Conservation (phyloP, 2,797 vertebrate species). For the Melanotaenia parkinsoni region DNA sequence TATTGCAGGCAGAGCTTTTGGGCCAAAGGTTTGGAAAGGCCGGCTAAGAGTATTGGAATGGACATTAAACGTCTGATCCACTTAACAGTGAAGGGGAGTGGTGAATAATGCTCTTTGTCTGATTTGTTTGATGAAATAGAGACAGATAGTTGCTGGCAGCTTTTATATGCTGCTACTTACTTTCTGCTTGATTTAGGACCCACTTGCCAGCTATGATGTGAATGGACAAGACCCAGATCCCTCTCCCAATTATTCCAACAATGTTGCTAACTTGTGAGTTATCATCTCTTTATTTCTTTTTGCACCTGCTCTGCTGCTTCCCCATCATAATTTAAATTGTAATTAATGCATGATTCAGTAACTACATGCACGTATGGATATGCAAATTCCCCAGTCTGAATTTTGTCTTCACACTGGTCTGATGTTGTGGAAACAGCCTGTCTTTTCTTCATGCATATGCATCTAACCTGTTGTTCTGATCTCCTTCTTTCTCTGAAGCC, state of each 20-base stretch:
- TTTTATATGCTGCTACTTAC: conserved; percentile 54
- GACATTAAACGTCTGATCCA: conserved; percentile 73
- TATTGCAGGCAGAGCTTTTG: conserved; percentile 64
- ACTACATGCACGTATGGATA: conserved; percentile 73
- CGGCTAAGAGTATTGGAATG: conserved; percentile 64
- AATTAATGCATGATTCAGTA: conserved; percentile 59
- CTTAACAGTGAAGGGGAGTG: conserved; percentile 61
- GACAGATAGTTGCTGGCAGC: conserved; percentile 63
- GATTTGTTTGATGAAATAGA: conserved; percentile 66
- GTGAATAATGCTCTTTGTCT: conserved; percentile 73
- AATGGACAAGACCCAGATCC: conserved; percentile 91
- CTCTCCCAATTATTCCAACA: conserved; percentile 88
- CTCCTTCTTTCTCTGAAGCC: conserved; percentile 82
- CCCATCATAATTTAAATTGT: conserved; percentile 16
- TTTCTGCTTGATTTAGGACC: conserved; percentile 85
- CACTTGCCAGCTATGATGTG: conserved; percentile 92
- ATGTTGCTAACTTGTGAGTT: conserved; percentile 92
- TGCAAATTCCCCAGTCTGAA: conserved; percentile 63
- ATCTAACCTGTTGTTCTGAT: conserved; percentile 66
- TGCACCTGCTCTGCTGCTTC: conserved; percentile 34
- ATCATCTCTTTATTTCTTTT: conserved; percentile 16
- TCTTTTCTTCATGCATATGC: conserved; percentile 77
- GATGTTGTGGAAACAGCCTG: conserved; percentile 72
- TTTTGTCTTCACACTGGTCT: conserved; percentile 69
- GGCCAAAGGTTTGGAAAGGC: conserved; percentile 70